phyloP scores from a whole-genome alignment of 2,888 invertebrate species.

The Alitta virens region DNA sequence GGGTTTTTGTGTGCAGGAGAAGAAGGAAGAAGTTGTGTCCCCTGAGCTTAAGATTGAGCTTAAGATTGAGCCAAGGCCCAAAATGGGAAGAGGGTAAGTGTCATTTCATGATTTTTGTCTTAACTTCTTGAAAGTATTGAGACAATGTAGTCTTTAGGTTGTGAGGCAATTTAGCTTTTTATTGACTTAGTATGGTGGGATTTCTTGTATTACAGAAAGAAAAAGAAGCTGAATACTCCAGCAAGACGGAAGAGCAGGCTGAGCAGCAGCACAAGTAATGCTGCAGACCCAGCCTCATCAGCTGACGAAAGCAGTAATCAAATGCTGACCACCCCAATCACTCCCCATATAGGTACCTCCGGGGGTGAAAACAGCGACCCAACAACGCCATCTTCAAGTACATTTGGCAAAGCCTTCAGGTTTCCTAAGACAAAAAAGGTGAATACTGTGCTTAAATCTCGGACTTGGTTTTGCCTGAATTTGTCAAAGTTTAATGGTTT shows the following conservation, averaged over 20 bases:
- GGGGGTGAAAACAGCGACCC: neutral
- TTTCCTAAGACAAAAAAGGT: slow-evolving; percentile 89
- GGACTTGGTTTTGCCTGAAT: too few relatives aligned
- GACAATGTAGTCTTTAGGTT: too few relatives aligned
- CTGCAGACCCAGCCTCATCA: slow-evolving; percentile 67
- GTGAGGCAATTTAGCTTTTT: too few relatives aligned
- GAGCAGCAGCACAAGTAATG: slow-evolving; percentile 28
- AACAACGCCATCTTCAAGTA: slow-evolving; percentile 23
- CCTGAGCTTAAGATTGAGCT: neutral
- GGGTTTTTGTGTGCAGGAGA: slow-evolving; percentile 4
- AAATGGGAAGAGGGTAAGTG: neutral
- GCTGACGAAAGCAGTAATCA: slow-evolving; percentile 65
- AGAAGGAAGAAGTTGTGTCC: slow-evolving; percentile 6
- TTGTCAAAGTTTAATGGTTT: too few relatives aligned
- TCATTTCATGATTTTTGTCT: neutral
- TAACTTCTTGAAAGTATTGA: neutral
- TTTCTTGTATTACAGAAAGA: neutral
- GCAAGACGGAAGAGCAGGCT: slow-evolving; percentile 34
- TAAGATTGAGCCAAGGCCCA: neutral
- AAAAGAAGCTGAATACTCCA: neutral
- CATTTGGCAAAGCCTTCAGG: slow-evolving; percentile 64
- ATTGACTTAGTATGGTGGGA: too few relatives aligned
- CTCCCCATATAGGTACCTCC: neutral
- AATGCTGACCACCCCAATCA: slow-evolving; percentile 1
- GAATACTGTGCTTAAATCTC: too few relatives aligned